Base-by-base conservation (phyloP, 1,140 invertebrate species). In the Platyura marginata region DNA sequence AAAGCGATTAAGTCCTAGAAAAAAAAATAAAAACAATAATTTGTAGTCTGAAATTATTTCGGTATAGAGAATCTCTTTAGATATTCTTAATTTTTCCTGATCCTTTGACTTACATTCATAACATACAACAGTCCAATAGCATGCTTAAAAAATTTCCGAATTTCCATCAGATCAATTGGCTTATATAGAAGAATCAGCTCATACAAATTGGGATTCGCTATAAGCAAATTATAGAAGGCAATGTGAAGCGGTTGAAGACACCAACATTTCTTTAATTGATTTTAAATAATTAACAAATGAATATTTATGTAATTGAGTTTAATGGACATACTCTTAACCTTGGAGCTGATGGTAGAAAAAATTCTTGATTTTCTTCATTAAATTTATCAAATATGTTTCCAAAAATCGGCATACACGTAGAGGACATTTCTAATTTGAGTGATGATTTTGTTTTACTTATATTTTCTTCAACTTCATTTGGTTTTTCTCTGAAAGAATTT, bases 181-280 rank as follows among this genome's bases (percentile, higher is more conserved):
- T 38, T 20, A 18, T 38, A 38, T 18, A 20, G 16, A 4, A 38
- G 16, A 20, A 38, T 18, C 16, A 18, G 3, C 2, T 6, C 18
- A 18, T 18, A 18, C 11, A 38, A 21, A 3, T 18, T 18, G 2
- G 36, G 3, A 20, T 38, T 38, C 11, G 36, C 16, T 20, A 18
- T 6, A 3, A 38, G 16, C 20, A 38, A 38, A 38, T 38, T 38
- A 38, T 38, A 18, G 15, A n/a, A 38, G 3, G 36, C 36, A 18
- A 38, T 21, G 36, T 38, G 36, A 18, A 38, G 36, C n/a, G 36
- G 36, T 38, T 18, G 15, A n/a, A 38, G 18, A 13, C 36, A 38
- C 36, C 36, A 38, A 3, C 15, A 18, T 20, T 38, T 38, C 36
- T 38, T 5, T 36, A 10, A 18, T n/a, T n/a, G n/a, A 36, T n/a